Evolutionary conservation across 2,888 invertebrate species (phyloP).

Genomic region (Shargacucullia verbasci): DNA sequence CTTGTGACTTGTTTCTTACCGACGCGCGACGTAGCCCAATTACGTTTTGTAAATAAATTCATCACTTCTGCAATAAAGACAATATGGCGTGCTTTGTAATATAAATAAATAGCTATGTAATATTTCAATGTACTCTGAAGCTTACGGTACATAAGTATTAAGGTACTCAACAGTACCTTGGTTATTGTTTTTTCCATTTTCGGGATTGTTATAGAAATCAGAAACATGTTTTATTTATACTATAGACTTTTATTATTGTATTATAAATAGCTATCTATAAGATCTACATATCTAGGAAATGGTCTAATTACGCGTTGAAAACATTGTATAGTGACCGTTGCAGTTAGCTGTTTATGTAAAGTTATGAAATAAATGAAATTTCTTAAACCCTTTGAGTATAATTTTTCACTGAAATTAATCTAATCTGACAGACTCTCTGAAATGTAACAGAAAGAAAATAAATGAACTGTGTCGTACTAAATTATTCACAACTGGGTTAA

Average conservation of each 20-base stretch:
- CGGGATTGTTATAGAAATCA: conserved; percentile 23
- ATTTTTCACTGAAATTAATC: conserved; percentile 37
- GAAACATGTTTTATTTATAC: conserved; percentile 26
- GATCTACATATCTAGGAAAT: conserved; percentile 57
- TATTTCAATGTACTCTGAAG: conserved; percentile 41
- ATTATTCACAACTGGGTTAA: conserved; percentile 25
- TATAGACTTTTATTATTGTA: conserved; percentile 18
- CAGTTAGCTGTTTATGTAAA: conserved; percentile 82
- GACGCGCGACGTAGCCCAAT: conserved; percentile 17
- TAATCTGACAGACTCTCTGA: conserved; percentile 23
- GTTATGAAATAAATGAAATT: conserved; percentile 79
- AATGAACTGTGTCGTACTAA: conserved; percentile 24
- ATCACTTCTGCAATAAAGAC: conserved; percentile 76
- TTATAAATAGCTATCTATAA: conserved; percentile 24
- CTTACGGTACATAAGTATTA: conserved; percentile 36
- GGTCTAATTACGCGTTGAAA: conserved; percentile 44
- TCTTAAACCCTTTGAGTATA: conserved; percentile 60
- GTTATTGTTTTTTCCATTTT: conserved; percentile 50
- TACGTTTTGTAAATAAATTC: conserved; percentile 54
- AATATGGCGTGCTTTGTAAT: conserved; percentile 84
- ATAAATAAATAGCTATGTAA: conserved; percentile 67
- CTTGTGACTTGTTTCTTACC: conserved; percentile 28
- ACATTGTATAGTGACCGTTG: conserved; percentile 69
- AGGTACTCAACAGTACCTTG: conserved; percentile 32
- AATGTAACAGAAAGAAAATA: conserved; percentile 35